These are phyloP conservation scores for Leucophenga maculata DNA, from an alignment of 2,888 invertebrate species.

Conservation along the genomic window DNA sequence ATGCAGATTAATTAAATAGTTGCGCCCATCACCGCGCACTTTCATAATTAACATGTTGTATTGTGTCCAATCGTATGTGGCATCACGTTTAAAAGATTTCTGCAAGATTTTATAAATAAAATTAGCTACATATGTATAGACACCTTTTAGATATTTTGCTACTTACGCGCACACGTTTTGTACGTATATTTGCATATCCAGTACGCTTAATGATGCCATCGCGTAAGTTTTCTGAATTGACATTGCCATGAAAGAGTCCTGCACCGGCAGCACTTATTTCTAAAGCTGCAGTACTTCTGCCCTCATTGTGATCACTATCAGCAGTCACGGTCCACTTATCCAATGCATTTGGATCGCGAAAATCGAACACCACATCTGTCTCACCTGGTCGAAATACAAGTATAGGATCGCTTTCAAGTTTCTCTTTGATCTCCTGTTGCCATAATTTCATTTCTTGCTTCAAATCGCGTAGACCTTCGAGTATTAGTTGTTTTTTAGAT, in stretches of 20 bases:
- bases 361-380: slow-evolving; percentile 83
- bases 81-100: slow-evolving; percentile 86
- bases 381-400: slow-evolving; percentile 77
- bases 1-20: slow-evolving; percentile 87
- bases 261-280: slow-evolving; percentile 79
- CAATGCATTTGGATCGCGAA: slow-evolving; percentile 77
- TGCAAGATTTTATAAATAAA: slow-evolving; percentile 56
- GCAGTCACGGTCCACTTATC: slow-evolving; percentile 82
- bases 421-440: slow-evolving; percentile 79
- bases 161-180: slow-evolving; percentile 78
- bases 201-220: slow-evolving; percentile 85
- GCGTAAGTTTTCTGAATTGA: slow-evolving; percentile 81
- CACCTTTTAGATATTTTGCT: not conserved
- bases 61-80: slow-evolving; percentile 81
- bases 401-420: slow-evolving; percentile 77
- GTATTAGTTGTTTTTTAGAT: slow-evolving; percentile 75
- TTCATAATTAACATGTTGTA: slow-evolving; percentile 85
- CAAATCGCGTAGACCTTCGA: slow-evolving; percentile 79
- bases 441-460: slow-evolving; percentile 79
- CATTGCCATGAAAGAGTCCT: slow-evolving; percentile 81
- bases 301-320: slow-evolving; percentile 88
- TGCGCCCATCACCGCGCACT: slow-evolving; percentile 94
- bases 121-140: no score
- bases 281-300: slow-evolving; percentile 81
- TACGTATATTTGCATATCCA: slow-evolving; percentile 87